phyloP scores from a whole-genome alignment of 64 coral and sea anemone genomes.

The Catalaphyllia jardinei region DNA sequence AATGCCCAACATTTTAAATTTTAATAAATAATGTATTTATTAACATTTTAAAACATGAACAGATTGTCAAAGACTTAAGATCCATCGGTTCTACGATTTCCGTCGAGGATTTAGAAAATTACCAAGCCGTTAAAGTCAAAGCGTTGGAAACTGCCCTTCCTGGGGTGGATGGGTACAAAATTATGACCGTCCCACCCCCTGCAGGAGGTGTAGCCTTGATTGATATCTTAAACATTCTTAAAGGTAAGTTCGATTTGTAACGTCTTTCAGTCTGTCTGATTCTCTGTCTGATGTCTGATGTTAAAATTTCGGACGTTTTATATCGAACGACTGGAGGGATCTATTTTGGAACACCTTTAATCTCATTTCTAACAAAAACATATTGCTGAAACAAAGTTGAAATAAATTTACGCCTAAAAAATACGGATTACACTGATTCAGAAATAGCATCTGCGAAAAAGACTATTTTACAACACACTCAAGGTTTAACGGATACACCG shows the following conservation, averaged over 20 bases:
- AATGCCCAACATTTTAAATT: not conserved
- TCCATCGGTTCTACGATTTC: slow-evolving; percentile 27
- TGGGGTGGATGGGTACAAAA: slow-evolving; percentile 23
- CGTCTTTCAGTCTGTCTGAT: not conserved
- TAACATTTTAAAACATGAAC: not conserved
- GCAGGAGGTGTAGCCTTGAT: slow-evolving; percentile 39
- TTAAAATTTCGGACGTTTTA: too few species aligned
- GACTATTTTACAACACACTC: too few species aligned
- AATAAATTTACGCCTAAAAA: too few species aligned
- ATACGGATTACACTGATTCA: too few species aligned
- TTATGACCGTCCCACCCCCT: slow-evolving; percentile 40
- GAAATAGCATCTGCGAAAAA: too few species aligned
- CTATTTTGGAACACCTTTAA: too few species aligned
- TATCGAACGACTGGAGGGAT: too few species aligned
- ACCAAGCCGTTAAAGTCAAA: slow-evolving; percentile 6
- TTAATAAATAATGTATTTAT: not conserved
- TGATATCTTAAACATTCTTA: slow-evolving; percentile 50
- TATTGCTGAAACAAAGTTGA: too few species aligned
- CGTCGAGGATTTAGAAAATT: slow-evolving; percentile 25
- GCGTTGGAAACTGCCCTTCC: slow-evolving; percentile 7
- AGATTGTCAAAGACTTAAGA: slow-evolving; percentile 29
- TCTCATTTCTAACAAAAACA: too few species aligned
- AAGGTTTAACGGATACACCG: too few species aligned
- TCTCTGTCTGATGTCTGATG: not conserved
- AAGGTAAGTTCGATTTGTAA: slow-evolving; percentile 16